These are phyloP conservation scores for Chloroclysta siterata DNA, from an alignment of 2,888 invertebrate species.

Conservation along the genomic window DNA sequence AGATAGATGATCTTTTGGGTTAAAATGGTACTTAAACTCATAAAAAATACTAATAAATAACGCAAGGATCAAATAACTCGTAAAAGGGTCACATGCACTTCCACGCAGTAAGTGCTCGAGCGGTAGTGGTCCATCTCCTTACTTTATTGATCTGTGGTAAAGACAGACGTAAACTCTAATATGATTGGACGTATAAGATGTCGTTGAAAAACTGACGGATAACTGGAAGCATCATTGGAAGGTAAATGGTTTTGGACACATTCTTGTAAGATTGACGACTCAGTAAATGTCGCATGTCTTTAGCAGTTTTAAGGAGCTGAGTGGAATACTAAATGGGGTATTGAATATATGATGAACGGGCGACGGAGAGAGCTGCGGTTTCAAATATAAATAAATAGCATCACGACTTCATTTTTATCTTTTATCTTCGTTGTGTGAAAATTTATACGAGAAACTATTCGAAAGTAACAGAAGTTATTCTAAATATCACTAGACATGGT, in stretches of 20 bases:
- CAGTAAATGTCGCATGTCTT: constrained; percentile 34
- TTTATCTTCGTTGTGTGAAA: too few relatives aligned
- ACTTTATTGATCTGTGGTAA: constrained; percentile 40
- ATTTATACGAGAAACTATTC: too few relatives aligned
- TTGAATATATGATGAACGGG: neutral
- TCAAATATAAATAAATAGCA: too few relatives aligned
- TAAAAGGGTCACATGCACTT: neutral
- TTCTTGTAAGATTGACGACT: constrained; percentile 40
- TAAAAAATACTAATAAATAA: neutral
- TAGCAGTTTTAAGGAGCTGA: constrained; percentile 36
- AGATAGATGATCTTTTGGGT: too few relatives aligned
- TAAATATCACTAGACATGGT: too few relatives aligned
- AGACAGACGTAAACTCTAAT: constrained; percentile 61
- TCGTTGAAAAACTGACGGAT: constrained; percentile 40
- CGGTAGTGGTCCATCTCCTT: neutral
- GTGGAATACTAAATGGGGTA: constrained; percentile 26
- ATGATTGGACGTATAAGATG: constrained; percentile 49
- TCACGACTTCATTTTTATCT: too few relatives aligned
- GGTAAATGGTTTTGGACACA: constrained; percentile 31
- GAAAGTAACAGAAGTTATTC: too few relatives aligned
- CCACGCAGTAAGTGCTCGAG: neutral
- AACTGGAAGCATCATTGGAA: constrained; percentile 31
- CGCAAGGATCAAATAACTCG: neutral
- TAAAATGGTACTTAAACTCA: neutral
- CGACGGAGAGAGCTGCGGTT: too few relatives aligned